Evolutionary conservation across 2,797 vertebrate species (phyloP).

Genomic region (Sebastes ruberrimus): DNA sequence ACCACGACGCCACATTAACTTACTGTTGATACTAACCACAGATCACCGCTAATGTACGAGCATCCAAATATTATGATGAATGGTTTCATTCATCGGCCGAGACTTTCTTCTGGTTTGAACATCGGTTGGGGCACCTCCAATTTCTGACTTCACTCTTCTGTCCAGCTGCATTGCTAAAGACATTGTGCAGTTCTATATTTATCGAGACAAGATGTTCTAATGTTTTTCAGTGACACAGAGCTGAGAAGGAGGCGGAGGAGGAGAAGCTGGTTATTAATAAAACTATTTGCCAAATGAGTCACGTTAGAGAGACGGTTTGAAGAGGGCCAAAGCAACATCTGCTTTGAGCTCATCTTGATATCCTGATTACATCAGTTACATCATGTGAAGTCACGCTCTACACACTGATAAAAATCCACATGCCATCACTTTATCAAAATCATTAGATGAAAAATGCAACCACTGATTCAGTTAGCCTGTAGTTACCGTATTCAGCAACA

Average conservation of each 20-base stretch:
- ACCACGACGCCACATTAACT: constrained; percentile 48
- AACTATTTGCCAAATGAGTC: constrained; percentile 66
- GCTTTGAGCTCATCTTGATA: constrained; percentile 52
- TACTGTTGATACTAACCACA: constrained; percentile 57
- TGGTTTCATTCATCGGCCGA: constrained; percentile 54
- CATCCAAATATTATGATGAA: constrained; percentile 60
- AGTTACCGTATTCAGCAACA: not conserved
- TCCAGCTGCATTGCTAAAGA: constrained; percentile 68
- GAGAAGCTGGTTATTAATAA: constrained; percentile 63
- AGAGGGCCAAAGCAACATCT: constrained; percentile 35
- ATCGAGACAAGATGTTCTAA: constrained; percentile 72
- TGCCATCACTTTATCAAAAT: constrained; percentile 27
- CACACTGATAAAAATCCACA: constrained; percentile 2
- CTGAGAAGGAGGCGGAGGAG: constrained; percentile 6
- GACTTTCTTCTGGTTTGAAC: constrained; percentile 58
- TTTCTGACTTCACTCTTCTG: constrained; percentile 72
- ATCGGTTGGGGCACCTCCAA: constrained; percentile 61
- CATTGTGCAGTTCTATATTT: constrained; percentile 65
- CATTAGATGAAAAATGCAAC: not conserved
- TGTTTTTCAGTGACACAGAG: constrained; percentile 58
- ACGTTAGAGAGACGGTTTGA: constrained; percentile 38
- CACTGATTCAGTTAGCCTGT: not conserved
- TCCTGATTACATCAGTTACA: constrained; percentile 40
- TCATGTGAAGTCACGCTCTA: constrained; percentile 36
- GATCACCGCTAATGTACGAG: constrained; percentile 33